A percentile compares a stretch with the other conserved stretches of the same genome.
phyloP scores from a whole-genome alignment of 2,888 invertebrate genomes.

The Lumbricus terrestris region DNA sequence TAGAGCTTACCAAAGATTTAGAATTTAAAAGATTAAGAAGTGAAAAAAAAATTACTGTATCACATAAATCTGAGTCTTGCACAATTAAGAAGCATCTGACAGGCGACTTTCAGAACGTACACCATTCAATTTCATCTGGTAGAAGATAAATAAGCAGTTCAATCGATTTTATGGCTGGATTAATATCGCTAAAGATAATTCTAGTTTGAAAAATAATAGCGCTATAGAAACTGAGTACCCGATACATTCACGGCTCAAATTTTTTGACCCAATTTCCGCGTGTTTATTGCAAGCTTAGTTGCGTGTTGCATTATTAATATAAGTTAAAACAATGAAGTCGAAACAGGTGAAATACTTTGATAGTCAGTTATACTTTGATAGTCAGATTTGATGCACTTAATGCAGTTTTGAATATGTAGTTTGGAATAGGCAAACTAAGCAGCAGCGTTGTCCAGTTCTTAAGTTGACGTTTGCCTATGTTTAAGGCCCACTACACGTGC shows the following conservation, averaged over 20 bases:
- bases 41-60: too few species aligned
- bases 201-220: not conserved
- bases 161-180: too few species aligned
- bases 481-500: not conserved
- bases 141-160: too few species aligned
- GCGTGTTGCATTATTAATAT: not conserved
- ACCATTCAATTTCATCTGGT: too few species aligned
- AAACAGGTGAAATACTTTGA: not conserved
- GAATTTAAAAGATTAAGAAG: too few species aligned
- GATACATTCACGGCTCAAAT: not conserved
- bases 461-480: not conserved
- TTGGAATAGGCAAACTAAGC: not conserved
- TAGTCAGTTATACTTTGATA: not conserved
- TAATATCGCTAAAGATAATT: not conserved
- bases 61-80: too few species aligned
- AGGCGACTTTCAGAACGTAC: too few species aligned
- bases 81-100: too few species aligned
- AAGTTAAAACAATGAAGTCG: not conserved
- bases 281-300: not conserved
- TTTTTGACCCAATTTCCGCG: not conserved
- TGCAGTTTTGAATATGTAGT: not conserved
- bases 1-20: too few species aligned
- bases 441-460: not conserved
- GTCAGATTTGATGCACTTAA: not conserved
- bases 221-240: not conserved